Conservation (phyloP, 2,113 vertebrate genomes). For the Pteropus alecto region DNA sequence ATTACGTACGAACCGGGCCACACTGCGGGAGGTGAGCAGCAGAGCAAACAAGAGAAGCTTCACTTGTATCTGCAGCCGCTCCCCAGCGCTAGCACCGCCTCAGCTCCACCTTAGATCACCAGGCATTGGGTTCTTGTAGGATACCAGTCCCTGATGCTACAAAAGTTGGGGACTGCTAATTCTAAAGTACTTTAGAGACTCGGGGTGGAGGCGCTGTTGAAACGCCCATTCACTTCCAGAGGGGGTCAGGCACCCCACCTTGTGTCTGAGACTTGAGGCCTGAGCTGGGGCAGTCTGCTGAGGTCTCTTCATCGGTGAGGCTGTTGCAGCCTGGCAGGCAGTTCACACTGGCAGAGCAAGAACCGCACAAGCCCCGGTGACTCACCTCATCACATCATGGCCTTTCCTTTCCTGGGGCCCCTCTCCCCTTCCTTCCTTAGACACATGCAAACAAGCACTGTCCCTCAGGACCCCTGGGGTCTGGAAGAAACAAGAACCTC, state of each 20-base stretch:
- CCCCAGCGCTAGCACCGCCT: too few relatives aligned
- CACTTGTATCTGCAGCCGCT: too few relatives aligned
- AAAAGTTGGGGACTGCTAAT: too few relatives aligned
- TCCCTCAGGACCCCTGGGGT: not conserved
- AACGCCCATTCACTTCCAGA: rapidly evolving
- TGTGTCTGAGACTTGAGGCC: not conserved
- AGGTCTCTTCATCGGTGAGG: not conserved
- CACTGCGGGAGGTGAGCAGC: too few relatives aligned
- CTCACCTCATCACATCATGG: too few relatives aligned
- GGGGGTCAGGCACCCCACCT: not conserved
- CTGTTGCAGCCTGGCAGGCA: not conserved
- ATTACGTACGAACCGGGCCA: too few relatives aligned
- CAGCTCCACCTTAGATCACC: too few relatives aligned
- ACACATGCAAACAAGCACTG: not conserved
- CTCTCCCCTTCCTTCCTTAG: not conserved
- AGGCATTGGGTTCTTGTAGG: too few relatives aligned
- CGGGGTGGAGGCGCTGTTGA: not conserved
- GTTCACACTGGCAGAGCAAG: not conserved
- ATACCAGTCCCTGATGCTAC: too few relatives aligned
- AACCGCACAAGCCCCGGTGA: not conserved
- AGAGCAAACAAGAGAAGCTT: too few relatives aligned
- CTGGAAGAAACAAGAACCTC: not conserved
- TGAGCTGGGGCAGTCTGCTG: not conserved
- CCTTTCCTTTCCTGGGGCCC: not conserved
- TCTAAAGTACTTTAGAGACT: not conserved